Evolutionary conservation across 2,888 invertebrate genomes (phyloP).

Genomic region (Epinotia brunnichana): DNA sequence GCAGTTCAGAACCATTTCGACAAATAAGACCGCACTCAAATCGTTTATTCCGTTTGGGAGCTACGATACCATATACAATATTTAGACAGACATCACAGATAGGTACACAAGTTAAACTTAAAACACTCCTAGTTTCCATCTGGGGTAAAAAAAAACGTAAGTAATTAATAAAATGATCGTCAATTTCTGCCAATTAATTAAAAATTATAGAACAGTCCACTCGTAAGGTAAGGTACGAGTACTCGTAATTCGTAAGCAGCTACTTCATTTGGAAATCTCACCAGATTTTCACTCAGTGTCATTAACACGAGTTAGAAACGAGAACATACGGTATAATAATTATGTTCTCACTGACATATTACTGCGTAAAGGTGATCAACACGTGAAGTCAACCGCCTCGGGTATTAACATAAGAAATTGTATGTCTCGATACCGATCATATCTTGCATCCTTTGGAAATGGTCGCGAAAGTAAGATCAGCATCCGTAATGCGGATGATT

Average conservation of each 20-base stretch:
- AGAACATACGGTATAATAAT: conserved; percentile 23
- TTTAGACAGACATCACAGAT: too few relatives aligned
- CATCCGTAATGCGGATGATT: not conserved
- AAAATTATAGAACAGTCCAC: not conserved
- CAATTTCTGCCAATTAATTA: not conserved
- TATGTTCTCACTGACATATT: conserved; percentile 42
- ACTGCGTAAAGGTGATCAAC: conserved; percentile 42
- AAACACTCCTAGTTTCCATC: too few relatives aligned
- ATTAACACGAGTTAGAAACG: conserved; percentile 13
- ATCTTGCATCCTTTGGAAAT: conserved; percentile 36
- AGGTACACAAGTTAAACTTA: too few relatives aligned
- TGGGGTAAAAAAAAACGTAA: not conserved
- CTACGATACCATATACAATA: too few relatives aligned
- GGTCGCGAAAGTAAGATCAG: conserved; percentile 37
- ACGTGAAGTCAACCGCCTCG: conserved; percentile 38
- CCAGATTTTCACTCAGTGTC: not conserved
- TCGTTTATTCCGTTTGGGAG: too few relatives aligned
- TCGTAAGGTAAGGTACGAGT: not conserved
- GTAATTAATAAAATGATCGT: too few relatives aligned
- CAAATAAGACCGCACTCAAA: too few relatives aligned
- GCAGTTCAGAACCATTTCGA: too few relatives aligned
- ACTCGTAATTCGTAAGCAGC: too few relatives aligned
- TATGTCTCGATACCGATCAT: conserved; percentile 39
- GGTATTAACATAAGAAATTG: conserved; percentile 39
- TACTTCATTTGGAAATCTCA: conserved; percentile 3